These are phyloP conservation scores for Semaprochilodus insignis DNA, from an alignment of 2,797 vertebrate genomes.

Conservation along the genomic window DNA sequence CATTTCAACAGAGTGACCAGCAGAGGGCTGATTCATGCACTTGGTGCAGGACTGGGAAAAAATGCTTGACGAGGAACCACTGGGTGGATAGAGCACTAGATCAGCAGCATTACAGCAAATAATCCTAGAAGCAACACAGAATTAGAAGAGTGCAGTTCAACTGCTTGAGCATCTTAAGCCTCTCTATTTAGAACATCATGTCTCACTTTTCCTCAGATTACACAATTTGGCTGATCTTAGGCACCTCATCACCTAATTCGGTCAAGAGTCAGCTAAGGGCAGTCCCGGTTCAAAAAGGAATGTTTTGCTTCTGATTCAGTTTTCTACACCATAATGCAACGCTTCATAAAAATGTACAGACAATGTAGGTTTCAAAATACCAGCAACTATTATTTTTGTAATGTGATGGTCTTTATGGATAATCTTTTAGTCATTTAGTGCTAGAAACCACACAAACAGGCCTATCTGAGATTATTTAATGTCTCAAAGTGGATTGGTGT, in stretches of 20 bases:
- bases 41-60: neutral
- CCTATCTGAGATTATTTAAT: too few species aligned
- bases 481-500: too few species aligned
- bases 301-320: neutral
- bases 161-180: neutral
- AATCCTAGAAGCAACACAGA: neutral
- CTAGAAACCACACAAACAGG: too few species aligned
- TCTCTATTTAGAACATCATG: neutral
- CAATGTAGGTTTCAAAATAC: too few species aligned
- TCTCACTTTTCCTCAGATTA: neutral
- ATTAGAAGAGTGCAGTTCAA: neutral
- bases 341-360: too few species aligned
- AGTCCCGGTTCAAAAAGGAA: neutral
- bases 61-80: neutral
- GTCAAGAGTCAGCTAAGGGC: neutral
- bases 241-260: neutral
- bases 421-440: too few species aligned
- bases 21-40: conserved; percentile 22
- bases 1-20: conserved; percentile 27
- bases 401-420: too few species aligned
- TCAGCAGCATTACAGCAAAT: conserved; percentile 2
- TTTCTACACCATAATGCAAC: neutral
- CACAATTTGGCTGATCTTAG: neutral
- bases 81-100: neutral
- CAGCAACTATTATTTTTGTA: too few species aligned